Conservation (phyloP, 2,888 invertebrate genomes). For the Muschampia plurimacula region DNA sequence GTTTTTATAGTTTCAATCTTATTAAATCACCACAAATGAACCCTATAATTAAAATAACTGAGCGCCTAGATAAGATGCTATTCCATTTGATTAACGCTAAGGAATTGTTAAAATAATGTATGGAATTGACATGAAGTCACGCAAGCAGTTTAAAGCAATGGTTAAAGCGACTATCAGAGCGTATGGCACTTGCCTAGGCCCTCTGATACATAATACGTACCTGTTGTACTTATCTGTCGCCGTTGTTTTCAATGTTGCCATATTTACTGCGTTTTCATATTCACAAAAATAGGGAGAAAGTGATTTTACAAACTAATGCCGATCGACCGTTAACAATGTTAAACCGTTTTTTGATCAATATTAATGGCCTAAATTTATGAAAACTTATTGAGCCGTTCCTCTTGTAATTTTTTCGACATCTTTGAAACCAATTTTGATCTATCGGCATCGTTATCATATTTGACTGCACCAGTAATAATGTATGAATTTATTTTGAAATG, state of each 20-base stretch:
- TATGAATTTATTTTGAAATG: constrained; percentile 17
- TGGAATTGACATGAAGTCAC: too few relatives aligned
- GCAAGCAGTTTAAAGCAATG: too few relatives aligned
- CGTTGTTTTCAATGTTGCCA: background rate
- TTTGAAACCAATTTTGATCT: background rate
- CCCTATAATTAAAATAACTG: too few relatives aligned
- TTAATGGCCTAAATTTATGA: constrained; percentile 33
- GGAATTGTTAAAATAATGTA: too few relatives aligned
- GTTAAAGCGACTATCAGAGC: too few relatives aligned
- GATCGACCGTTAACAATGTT: background rate
- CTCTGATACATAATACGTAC: too few relatives aligned
- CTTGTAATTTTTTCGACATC: background rate
- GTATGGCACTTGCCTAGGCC: too few relatives aligned
- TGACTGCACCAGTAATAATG: constrained; percentile 9
- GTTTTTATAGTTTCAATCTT: background rate
- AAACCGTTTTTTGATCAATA: constrained; percentile 1
- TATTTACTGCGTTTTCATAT: constrained; percentile 23
- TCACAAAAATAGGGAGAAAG: constrained; percentile 11
- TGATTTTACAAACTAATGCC: constrained; percentile 8
- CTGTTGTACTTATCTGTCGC: background rate
- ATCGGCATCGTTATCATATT: constrained; percentile 1
- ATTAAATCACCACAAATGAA: too few relatives aligned
- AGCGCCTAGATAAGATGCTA: too few relatives aligned
- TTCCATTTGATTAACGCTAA: too few relatives aligned
- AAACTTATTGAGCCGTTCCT: background rate